Evolutionary conservation across 2,113 vertebrate genomes (phyloP).

Genomic region (Rafetus swinhoei): DNA sequence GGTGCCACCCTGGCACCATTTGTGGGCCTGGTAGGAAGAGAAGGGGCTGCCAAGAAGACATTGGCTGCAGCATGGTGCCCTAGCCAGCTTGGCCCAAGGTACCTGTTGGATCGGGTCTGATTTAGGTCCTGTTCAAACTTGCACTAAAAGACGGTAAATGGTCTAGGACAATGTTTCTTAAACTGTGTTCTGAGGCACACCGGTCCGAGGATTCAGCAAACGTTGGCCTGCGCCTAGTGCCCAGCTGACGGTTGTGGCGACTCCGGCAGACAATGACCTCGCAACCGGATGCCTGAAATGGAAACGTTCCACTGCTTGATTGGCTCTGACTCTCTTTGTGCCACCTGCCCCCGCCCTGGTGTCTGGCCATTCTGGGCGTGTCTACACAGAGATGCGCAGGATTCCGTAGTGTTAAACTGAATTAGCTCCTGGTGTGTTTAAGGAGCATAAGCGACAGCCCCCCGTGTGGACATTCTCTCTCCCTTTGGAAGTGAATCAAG

Average conservation of each 20-base stretch:
- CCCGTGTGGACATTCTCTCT: neutral
- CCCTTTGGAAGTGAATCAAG: neutral
- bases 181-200: no score
- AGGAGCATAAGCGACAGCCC: neutral
- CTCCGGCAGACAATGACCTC: no score
- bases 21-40: neutral
- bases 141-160: neutral
- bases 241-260: neutral
- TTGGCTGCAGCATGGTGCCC: neutral
- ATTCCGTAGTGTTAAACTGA: neutral
- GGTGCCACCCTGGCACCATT: neutral
- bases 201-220: neutral
- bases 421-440: no score
- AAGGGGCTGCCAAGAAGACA: neutral
- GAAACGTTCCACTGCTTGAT: neutral
- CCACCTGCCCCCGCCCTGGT: neutral
- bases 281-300: neutral
- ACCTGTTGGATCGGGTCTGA: neutral
- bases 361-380: neutral
- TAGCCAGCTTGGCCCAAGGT: neutral
- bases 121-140: neutral
- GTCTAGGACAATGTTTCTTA: rapidly evolving
- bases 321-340: neutral
- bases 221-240: neutral
- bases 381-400: neutral